Evolutionary conservation across 2,113 vertebrate species (phyloP), one percentile per base, ranked within the genome.

Genomic region (Cynocephalus volans): DNA sequence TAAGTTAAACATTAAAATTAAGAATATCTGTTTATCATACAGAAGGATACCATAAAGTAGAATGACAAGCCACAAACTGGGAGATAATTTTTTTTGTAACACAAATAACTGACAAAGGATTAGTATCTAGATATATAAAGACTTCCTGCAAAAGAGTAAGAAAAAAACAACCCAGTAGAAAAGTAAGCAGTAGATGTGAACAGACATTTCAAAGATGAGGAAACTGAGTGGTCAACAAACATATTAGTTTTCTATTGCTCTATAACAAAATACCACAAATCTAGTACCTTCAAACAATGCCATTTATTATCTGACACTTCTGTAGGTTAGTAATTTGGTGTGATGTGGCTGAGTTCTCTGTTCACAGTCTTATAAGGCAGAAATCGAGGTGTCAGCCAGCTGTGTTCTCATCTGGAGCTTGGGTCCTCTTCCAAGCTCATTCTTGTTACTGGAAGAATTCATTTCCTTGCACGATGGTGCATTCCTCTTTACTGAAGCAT

Each of bases 1-100:
- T 73, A 36, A 65, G 48, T 92, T 87, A 82, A 95, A 52, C 28
- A 58, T 60, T 76, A 88, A 73, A 88, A 60, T 83, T 45, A 93
- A 88, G 28, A 60, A 80, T 70, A 41, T 88, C 19, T 62, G 33
- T 48, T 95, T 72, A 73, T 70, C 10, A 17, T 52, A 62, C 41
- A 41, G 41, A 95, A 86, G 60, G 24, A 33, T 19, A 54, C 33
- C 36, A 70, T 60, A 64, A n/a, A 33, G 31, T 58, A 93, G 50
- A 76, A 60, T 73, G 19, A 50, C 8, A 50, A 50, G 19, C 18
- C 36, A 54, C 54, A 72, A 60, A 72, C 52, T 67, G 18, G 10
- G 60, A 93, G 45, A 92, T 65, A 54, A 28, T 23, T 84, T 70
- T 70, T 84, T 87, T 75, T 92, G 56, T 75, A 72, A 50, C 24